Evolutionary conservation across 2,888 invertebrate genomes (phyloP).

Genomic region (Drosophila acutilabella): DNA sequence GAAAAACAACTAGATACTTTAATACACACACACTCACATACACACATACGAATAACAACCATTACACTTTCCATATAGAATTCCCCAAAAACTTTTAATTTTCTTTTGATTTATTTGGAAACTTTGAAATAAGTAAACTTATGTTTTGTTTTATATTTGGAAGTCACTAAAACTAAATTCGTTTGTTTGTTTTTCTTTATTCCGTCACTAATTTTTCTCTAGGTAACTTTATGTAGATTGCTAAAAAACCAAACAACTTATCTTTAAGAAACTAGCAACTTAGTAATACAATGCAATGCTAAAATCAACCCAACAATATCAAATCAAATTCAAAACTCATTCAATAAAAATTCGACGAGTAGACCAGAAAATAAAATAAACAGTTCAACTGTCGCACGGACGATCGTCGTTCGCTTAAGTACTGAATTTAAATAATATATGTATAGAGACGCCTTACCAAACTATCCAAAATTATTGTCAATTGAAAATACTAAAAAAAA

Average conservation of each 20-base stretch:
- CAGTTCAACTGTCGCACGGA: slow-evolving; percentile 66
- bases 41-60: slow-evolving; percentile 33
- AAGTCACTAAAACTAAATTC: slow-evolving; percentile 57
- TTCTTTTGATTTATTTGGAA: slow-evolving; percentile 40
- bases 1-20: slow-evolving; percentile 19
- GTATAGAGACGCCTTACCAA: slow-evolving; percentile 51
- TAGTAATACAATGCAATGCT: slow-evolving; percentile 68
- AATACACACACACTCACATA: slow-evolving; percentile 18
- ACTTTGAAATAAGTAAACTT: slow-evolving; percentile 11
- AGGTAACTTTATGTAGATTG: slow-evolving; percentile 86
- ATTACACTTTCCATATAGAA: slow-evolving; percentile 26
- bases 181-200: slow-evolving; percentile 51
- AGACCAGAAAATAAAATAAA: slow-evolving; percentile 49
- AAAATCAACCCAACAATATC: slow-evolving; percentile 46
- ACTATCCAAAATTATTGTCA: slow-evolving; percentile 36
- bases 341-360: slow-evolving; percentile 56
- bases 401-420: slow-evolving; percentile 69
- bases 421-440: slow-evolving; percentile 44
- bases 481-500: slow-evolving; percentile 18
- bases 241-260: slow-evolving; percentile 60
- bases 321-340: slow-evolving; percentile 47
- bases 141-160: slow-evolving; percentile 38
- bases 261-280: slow-evolving; percentile 67
- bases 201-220: slow-evolving; percentile 77
- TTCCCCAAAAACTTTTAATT: slow-evolving; percentile 8